Evolutionary conservation across 2,113 vertebrate genomes (phyloP).

Genomic region (Trogon melanurus): DNA sequence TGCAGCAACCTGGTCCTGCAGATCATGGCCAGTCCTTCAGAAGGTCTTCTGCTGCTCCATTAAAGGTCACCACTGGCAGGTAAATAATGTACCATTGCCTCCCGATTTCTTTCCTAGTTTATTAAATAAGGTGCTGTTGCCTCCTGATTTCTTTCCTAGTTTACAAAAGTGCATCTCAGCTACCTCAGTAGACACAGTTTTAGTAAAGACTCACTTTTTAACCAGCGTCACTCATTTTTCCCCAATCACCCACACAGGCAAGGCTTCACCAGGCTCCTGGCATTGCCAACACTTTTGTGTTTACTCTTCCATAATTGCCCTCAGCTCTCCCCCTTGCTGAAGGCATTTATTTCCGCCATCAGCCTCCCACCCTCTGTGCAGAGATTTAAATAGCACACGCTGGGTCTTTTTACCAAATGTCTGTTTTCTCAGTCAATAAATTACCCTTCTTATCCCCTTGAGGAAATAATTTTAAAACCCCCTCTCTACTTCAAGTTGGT

Average conservation of each 20-base stretch:
- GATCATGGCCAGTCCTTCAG: background rate
- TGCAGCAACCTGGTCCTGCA: background rate
- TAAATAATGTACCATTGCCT: accelerated
- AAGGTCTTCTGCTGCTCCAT: background rate
- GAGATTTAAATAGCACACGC: background rate
- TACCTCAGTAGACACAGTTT: accelerated
- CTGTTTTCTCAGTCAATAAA: background rate
- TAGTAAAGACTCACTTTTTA: background rate
- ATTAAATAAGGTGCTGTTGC: no score
- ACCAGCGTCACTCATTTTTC: background rate
- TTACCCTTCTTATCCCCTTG: background rate
- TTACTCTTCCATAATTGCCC: background rate
- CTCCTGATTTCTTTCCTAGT: background rate
- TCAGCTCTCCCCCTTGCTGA: accelerated
- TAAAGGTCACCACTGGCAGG: background rate
- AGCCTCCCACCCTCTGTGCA: background rate
- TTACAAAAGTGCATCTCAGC: background rate
- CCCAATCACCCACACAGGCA: background rate
- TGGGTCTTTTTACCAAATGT: background rate
- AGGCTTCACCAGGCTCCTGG: background rate
- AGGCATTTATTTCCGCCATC: background rate
- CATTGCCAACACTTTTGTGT: background rate
- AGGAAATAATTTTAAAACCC: background rate
- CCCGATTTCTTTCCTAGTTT: no score
- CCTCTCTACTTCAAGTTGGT: background rate